Evolutionary conservation across 2,888 invertebrate species (phyloP).

Genomic region (Spilarctia lutea): DNA sequence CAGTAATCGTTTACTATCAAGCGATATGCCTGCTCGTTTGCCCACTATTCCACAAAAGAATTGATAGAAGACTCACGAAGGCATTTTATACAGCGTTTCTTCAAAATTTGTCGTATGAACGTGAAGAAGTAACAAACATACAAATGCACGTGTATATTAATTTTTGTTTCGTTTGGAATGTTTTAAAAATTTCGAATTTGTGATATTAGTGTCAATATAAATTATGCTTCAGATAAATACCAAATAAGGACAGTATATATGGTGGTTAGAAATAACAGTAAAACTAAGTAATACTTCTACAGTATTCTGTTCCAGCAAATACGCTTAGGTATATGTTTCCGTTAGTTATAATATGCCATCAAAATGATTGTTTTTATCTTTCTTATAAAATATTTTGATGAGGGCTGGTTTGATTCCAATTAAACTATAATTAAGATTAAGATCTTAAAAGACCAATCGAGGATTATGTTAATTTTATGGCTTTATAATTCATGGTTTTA

Average conservation of each 20-base stretch:
- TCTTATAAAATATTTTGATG: background rate
- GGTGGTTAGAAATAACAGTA: too few relatives aligned
- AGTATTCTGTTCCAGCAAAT: background rate
- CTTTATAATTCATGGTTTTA: background rate
- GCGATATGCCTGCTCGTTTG: too few relatives aligned
- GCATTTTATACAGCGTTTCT: too few relatives aligned
- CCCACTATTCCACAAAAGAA: too few relatives aligned
- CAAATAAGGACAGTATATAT: background rate
- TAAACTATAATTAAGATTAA: background rate
- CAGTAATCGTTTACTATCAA: too few relatives aligned
- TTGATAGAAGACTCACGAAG: too few relatives aligned
- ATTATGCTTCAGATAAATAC: background rate
- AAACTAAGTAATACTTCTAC: background rate
- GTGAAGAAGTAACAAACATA: too few relatives aligned
- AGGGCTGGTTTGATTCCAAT: background rate
- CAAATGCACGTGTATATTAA: too few relatives aligned
- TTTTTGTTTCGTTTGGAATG: too few relatives aligned
- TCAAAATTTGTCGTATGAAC: too few relatives aligned
- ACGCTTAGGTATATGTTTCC: background rate
- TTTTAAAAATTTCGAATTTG: too few relatives aligned
- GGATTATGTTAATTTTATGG: background rate
- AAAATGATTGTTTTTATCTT: background rate
- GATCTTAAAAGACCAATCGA: background rate
- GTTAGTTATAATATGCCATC: background rate
- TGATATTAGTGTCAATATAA: too few relatives aligned